Conservation (phyloP, 1,140 invertebrate species). For the Copidosoma floridanum region DNA sequence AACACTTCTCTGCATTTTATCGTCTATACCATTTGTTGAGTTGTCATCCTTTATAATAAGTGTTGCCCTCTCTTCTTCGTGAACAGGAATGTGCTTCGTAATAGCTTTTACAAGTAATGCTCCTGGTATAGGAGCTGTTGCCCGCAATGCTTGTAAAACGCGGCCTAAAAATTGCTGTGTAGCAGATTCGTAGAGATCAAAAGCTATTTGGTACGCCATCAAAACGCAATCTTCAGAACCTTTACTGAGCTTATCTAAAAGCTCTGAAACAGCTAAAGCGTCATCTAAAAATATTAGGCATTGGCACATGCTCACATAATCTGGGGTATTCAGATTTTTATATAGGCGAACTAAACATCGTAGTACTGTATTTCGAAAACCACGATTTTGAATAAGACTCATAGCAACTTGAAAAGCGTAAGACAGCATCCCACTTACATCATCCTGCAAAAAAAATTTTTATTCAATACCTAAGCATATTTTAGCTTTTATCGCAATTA, state of each 20-base stretch:
- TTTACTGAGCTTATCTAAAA: conserved; percentile 84
- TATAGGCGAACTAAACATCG: conserved; percentile 88
- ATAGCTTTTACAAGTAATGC: conserved; percentile 66
- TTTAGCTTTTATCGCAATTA: too few relatives aligned
- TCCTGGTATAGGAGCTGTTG: conserved; percentile 81
- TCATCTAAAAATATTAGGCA: conserved; percentile 96
- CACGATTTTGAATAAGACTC: conserved; percentile 90
- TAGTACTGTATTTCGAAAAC: conserved; percentile 87
- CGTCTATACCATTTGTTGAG: conserved; percentile 41
- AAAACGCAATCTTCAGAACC: conserved; percentile 70
- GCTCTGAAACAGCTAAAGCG: conserved; percentile 84
- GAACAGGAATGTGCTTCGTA: conserved; percentile 66
- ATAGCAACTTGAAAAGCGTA: conserved; percentile 96
- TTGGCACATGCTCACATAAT: conserved; percentile 96
- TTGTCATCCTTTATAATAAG: too few relatives aligned
- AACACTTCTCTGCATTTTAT: conserved; percentile 51
- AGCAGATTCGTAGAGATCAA: conserved; percentile 98
- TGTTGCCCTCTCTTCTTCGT: too few relatives aligned
- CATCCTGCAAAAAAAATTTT: conserved; percentile 71
- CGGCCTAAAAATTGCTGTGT: conserved; percentile 94
- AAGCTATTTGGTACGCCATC: conserved; percentile 98
- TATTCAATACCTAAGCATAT: too few relatives aligned
- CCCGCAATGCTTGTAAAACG: conserved; percentile 79
- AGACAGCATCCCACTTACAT: conserved; percentile 84
- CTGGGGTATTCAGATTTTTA: conserved; percentile 79